Evolutionary conservation across 2,113 vertebrate genomes (phyloP).

Genomic region (Semicossyphus pulcher): DNA sequence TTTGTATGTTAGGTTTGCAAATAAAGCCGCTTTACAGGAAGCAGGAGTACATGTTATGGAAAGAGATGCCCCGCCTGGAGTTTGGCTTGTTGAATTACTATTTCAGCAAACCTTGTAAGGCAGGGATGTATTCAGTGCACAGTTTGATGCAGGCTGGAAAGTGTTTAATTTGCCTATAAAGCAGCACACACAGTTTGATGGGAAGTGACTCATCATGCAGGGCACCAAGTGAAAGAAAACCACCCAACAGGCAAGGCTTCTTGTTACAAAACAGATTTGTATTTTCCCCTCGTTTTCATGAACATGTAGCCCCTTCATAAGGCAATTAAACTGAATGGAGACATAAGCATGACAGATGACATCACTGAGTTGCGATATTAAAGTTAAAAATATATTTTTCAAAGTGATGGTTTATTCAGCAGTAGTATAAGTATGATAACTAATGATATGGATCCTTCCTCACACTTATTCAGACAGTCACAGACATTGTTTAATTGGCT

Average conservation of each 20-base stretch:
- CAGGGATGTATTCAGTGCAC: conserved; percentile 8
- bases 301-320: neutral
- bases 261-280: neutral
- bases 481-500: too few species aligned
- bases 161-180: conserved; percentile 13
- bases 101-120: conserved; percentile 15
- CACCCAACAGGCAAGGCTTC: neutral
- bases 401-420: too few species aligned
- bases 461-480: too few species aligned
- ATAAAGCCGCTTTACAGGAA: conserved; percentile 15
- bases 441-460: too few species aligned
- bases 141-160: neutral
- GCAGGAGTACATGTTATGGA: neutral
- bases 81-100: conserved; percentile 22
- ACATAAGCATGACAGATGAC: too few species aligned
- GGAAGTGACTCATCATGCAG: conserved; percentile 8
- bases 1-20: too few species aligned
- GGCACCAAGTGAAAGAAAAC: neutral
- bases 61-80: conserved; percentile 1
- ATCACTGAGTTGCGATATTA: too few species aligned
- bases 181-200: conserved; percentile 7
- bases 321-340: neutral
- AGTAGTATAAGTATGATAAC: too few species aligned
- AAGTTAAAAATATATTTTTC: too few species aligned
- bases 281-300: neutral